Base-by-base conservation (phyloP, 1,140 invertebrate genomes). In the Vanessa atalanta region DNA sequence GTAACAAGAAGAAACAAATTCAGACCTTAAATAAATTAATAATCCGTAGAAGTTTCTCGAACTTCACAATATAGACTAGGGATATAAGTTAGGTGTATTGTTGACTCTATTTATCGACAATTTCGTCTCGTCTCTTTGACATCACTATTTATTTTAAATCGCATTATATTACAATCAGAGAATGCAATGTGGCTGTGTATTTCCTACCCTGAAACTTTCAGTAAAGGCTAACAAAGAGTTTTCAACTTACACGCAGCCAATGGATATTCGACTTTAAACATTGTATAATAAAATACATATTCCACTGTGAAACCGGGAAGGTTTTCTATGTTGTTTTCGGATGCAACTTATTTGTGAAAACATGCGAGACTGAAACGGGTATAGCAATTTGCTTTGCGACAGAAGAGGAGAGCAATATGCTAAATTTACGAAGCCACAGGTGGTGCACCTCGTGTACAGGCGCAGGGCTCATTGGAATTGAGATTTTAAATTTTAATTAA, bases 381-480 rank as follows among this genome's bases (percentile, higher is more conserved):
- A 69, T 79, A 82, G 70, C 57, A 47, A 43, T 74, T 64, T 72
- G 57, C 47, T 64, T 50, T 77, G 69, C 31, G 86, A 72, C 73
- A 8, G 76, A 92, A 57, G 67, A 80, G 73, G 87, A 87, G 43
- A 65, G 82, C 73, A 77, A 83, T 86, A 90, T 83, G 86, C 87
- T 88, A 92, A 92, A 92, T 91, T 92, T 91, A 91, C 87, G 87
- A 84, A 92, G 88, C 90, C 86, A 92, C 90, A 92, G 90, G 90
- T 92, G 89, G 90, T 89, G 87, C 83, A 88, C 90, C 89, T 89
- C 86, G 90, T 26, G 88, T 89, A 92, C 86, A 85, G 85, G 47
- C 78, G 75, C 79, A 84, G 73, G 84, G 70, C 71, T 67, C 73
- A 26, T 69, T 65, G 63, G 63, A 72, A 53, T 57, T 72, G 16